Evolutionary conservation across 2,113 vertebrate species (phyloP).

Genomic region (Daphoenositta chrysoptera): DNA sequence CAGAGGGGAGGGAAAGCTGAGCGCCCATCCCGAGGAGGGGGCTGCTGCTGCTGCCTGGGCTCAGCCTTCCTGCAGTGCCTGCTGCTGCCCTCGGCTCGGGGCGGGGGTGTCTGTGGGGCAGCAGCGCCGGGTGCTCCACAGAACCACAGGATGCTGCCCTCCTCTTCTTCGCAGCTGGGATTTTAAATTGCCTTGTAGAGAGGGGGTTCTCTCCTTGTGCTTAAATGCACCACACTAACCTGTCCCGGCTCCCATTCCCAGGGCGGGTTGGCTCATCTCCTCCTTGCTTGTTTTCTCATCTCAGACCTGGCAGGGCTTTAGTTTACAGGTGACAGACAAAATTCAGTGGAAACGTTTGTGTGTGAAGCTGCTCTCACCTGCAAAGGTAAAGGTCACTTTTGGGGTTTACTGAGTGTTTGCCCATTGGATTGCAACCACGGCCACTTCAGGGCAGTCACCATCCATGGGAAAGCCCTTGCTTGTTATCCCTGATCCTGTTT

Average conservation of each 20-base stretch:
- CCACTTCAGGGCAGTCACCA: background rate
- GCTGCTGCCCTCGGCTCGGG: background rate
- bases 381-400: background rate
- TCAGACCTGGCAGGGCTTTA: background rate
- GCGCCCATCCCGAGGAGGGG: background rate
- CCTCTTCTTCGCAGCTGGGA: fast-evolving
- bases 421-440: fast-evolving
- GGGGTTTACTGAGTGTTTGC: background rate
- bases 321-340: background rate
- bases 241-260: background rate
- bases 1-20: background rate
- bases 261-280: background rate
- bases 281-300: background rate
- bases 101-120: background rate
- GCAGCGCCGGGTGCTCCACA: background rate
- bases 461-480: background rate
- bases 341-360: background rate
- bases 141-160: fast-evolving
- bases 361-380: fast-evolving
- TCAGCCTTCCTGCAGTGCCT: background rate
- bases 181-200: fast-evolving
- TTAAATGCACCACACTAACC: background rate
- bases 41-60: background rate
- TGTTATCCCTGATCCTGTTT: background rate
- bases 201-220: background rate